Conservation (phyloP, 2,113 vertebrate species). For the Leptobrachium leishanense region DNA sequence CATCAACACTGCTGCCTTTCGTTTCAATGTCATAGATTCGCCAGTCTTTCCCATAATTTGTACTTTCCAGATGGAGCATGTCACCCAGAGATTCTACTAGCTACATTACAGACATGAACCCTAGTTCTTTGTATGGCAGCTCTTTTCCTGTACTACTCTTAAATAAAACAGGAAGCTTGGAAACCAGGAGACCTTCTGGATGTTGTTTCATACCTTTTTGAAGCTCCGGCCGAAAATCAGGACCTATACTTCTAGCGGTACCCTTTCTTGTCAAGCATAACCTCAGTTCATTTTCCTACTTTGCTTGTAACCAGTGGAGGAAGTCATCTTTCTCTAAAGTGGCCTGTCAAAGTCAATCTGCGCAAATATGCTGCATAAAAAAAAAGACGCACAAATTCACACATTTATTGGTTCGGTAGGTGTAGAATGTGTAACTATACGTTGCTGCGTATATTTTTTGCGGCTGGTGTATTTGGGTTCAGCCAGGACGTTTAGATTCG, state of each 20-base stretch:
- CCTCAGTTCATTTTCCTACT: slow-evolving; percentile 75
- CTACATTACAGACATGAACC: slow-evolving; percentile 81
- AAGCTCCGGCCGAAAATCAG: slow-evolving; percentile 78
- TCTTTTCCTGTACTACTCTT: slow-evolving; percentile 74
- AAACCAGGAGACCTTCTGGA: slow-evolving; percentile 71
- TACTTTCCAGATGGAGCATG: slow-evolving; percentile 68
- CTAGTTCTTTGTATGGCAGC: slow-evolving; percentile 70
- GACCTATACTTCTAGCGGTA: slow-evolving; percentile 71
- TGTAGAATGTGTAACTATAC: too few species aligned
- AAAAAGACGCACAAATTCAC: too few species aligned
- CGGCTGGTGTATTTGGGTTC: too few species aligned
- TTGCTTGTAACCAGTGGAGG: slow-evolving; percentile 5
- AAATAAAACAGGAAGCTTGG: slow-evolving; percentile 74
- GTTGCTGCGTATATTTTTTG: too few species aligned
- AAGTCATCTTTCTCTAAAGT: background rate
- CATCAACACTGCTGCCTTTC: background rate
- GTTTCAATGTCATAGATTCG: slow-evolving; percentile 62
- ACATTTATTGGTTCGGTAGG: too few species aligned
- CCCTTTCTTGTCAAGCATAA: slow-evolving; percentile 73
- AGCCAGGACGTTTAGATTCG: too few species aligned
- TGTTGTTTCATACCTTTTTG: slow-evolving; percentile 64
- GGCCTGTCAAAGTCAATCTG: too few species aligned
- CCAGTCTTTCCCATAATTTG: slow-evolving; percentile 61
- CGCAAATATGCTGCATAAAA: too few species aligned
- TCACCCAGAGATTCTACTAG: slow-evolving; percentile 78